A percentile compares a stretch with the other conserved stretches of the same genome.
phyloP scores from a whole-genome alignment of 2,113 vertebrate genomes.

The Rhynchomys soricoides region DNA sequence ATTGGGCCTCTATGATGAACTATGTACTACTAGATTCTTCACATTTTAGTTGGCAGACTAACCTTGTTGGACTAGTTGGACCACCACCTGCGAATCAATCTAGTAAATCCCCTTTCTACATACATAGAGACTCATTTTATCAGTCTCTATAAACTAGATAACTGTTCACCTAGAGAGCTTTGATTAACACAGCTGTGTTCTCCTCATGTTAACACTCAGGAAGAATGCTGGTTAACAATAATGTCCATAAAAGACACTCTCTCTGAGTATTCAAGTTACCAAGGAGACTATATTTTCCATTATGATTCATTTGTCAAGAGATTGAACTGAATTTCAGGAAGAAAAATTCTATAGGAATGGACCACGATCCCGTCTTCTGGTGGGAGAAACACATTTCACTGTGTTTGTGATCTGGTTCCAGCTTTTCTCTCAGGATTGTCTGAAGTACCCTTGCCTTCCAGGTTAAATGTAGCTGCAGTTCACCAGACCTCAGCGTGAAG shows the following conservation, averaged over 20 bases:
- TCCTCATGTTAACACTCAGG: not conserved
- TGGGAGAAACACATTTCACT: not conserved
- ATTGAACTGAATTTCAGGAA: not conserved
- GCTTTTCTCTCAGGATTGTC: not conserved
- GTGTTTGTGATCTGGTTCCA: not conserved
- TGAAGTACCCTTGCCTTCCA: not conserved
- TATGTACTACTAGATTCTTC: no score
- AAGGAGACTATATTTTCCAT: not conserved
- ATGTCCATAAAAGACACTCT: not conserved
- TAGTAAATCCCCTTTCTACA: no score
- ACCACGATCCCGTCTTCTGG: not conserved
- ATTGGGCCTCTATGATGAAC: no score
- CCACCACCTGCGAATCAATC: no score
- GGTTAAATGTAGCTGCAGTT: not conserved
- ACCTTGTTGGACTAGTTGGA: no score
- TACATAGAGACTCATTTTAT: no score
- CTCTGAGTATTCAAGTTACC: not conserved
- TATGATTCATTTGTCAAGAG: not conserved
- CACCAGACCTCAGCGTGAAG: not conserved
- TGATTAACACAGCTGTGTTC: not conserved
- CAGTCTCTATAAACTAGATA: no score
- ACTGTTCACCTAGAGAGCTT: no score
- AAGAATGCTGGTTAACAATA: not conserved
- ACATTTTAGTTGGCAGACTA: no score
- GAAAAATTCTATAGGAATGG: not conserved